These are phyloP conservation scores for Pollenia labialis DNA, from an alignment of 2,888 invertebrate species.

Conservation along the genomic window DNA sequence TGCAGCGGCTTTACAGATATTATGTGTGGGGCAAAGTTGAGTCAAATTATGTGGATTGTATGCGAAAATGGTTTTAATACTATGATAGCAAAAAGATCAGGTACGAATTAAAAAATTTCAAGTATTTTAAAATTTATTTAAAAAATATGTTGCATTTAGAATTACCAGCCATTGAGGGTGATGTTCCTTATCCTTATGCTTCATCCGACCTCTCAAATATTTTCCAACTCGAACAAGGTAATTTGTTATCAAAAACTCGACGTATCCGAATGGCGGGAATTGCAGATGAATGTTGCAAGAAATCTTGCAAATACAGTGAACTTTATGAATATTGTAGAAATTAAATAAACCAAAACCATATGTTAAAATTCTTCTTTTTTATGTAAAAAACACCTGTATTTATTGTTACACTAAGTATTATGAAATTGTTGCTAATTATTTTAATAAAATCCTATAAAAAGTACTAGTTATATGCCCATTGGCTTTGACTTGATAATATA, in stretches of 20 bases:
- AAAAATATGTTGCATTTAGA: not conserved
- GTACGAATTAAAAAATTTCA: conserved; percentile 1
- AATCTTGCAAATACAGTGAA: conserved; percentile 25
- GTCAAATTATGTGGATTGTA: conserved; percentile 2
- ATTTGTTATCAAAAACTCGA: conserved; percentile 37
- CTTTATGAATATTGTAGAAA: not conserved
- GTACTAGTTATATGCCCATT: no score
- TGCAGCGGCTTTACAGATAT: not conserved
- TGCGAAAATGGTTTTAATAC: conserved; percentile 47
- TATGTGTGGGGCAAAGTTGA: conserved; percentile 24
- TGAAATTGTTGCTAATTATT: not conserved
- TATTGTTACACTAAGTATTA: no score
- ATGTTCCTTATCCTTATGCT: not conserved
- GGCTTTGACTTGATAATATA: no score
- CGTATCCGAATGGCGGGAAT: conserved; percentile 37
- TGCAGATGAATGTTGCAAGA: conserved; percentile 63
- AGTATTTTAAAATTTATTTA: no score
- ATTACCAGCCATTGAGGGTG: not conserved
- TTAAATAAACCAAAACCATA: no score
- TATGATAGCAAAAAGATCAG: conserved; percentile 33
- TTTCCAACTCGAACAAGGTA: conserved; percentile 38
- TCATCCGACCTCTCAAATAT: conserved; percentile 12
- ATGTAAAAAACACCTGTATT: no score
- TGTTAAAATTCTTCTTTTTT: no score
- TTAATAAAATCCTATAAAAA: not conserved